Evolutionary conservation across 2,113 vertebrate species (phyloP), one percentile per base, ranked within the genome.

Genomic region (Urocynchramus pylzowi): DNA sequence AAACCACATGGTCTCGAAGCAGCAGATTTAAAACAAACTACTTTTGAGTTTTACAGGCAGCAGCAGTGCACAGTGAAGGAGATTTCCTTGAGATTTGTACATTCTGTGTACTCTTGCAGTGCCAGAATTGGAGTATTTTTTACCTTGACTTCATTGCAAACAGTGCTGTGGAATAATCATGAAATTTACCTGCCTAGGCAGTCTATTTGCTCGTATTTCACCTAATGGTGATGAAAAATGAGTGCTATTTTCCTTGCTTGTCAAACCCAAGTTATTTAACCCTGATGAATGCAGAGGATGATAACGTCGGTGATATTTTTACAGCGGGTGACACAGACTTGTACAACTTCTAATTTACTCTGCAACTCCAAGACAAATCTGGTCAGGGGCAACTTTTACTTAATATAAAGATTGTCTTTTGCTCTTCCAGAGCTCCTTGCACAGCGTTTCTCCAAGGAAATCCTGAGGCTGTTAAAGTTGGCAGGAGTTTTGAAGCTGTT

Each of bases 211-310:
- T 87, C 8, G 1, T 71, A 50, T 89, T 96, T 94, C 52, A 82
- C 82, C 42, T 78, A 87, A 91, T n/a, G 35, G 56, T 89, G 91
- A 91, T 95, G 93, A 96, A 93, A 94, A 93, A 96, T 78, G 84
- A 89, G 19, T 68, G 69, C 47, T 91, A 11, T 94, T 96, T 87
- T 91, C 87, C 52, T 78, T 87, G 49, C 84, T 60, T 97, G 93
- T 94, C 93, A 91, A 89, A 67, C 64, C 2, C 17, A 9, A 41
- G 84, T 78, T 87, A 35, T 68, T 91, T 93, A 94, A 87, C 74
- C 56, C 74, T 84, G 87, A 87, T 64, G 87, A 96, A 89, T 68
- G 19, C 60, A 6, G 21, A 60, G 69, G 49, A 68, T 82, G 47
- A 81, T 63, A 47, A 78, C 3, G 1, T 11, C 42, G 41, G 60